Evolutionary conservation across 2,113 vertebrate genomes (phyloP), one percentile per base, ranked within the genome.

Genomic region (Tetrax tetrax): DNA sequence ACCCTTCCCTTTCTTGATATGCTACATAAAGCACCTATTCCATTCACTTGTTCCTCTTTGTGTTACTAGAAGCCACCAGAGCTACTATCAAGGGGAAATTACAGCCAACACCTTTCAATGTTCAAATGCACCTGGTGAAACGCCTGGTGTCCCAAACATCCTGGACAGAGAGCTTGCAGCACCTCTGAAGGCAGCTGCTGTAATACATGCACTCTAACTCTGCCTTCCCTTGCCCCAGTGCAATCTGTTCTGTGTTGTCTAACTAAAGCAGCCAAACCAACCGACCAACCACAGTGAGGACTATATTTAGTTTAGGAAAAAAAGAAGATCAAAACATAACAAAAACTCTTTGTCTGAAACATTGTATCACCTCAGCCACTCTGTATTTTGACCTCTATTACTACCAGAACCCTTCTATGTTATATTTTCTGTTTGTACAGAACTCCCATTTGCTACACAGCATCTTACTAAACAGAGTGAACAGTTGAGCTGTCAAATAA

Each of bases 71-170:
- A 90, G 35, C 57, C 48, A 87, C 13, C 54, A 63, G n/a, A 19
- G 33, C 82, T 80, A 53, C 38, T 35, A 21, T 12, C 25, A 35
- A 50, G 53, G 16, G 23, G 29, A 45, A 31, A 3, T 22, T 33
- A 60, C 14, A 61, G 57, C 10, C 18, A 37, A 57, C 50, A 78
- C 2, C 25, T 57, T 47, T 45, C 41, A 16, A 13, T 1, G 3
- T 43, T 74, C 50, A 61, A 65, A 74, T 10, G 24, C 50, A 38
- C 19, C 25, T 28, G 51, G n/a, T 25, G 61, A 37, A 70, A 75
- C 0, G 0, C 6, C 12, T 1, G 3, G 18, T 28, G 31, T 22
- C 59, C 5, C 31, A 25, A 21, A 31, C 17, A 23, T 22, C 59
- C 5, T 28, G 28, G 18, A 31, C 17, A 23, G 6, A 48, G 12